A percentile compares a stretch with the other conserved stretches of the same genome.
phyloP scores from a whole-genome alignment of 1,140 invertebrate species.

The Saccostrea glomerata region DNA sequence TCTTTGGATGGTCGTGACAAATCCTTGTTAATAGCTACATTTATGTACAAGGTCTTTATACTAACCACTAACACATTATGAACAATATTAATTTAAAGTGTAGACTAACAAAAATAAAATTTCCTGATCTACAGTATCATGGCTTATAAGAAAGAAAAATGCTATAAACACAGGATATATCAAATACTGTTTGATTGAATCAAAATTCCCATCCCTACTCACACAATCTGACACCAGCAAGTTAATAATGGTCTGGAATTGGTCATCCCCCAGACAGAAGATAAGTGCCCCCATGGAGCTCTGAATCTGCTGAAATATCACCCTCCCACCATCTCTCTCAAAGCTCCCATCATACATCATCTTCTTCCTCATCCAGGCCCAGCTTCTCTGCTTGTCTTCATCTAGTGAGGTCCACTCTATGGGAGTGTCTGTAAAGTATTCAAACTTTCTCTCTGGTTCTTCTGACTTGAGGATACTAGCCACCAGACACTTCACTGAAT shows the following conservation, averaged over 20 bases:
- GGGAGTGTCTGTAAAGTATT: not conserved
- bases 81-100: too few relatives aligned
- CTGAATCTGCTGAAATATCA: constrained; percentile 13
- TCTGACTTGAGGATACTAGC: not conserved
- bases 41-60: too few relatives aligned
- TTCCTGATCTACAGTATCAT: too few relatives aligned
- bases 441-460: not conserved
- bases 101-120: too few relatives aligned
- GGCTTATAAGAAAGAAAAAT: too few relatives aligned
- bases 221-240: not conserved
- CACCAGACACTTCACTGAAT: not conserved
- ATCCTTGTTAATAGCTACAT: too few relatives aligned
- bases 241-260: not conserved
- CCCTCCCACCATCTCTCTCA: not conserved
- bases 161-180: too few relatives aligned
- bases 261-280: not conserved
- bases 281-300: not conserved
- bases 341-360: constrained; percentile 16
- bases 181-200: not conserved
- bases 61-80: too few relatives aligned
- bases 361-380: not conserved
- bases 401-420: not conserved
- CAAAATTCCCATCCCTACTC: not conserved
- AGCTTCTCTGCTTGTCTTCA: not conserved
- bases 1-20: too few relatives aligned